Evolutionary conservation across 2,888 invertebrate genomes (phyloP), one percentile per base, ranked within the genome.

Genomic region (Chydorus sphaericus): DNA sequence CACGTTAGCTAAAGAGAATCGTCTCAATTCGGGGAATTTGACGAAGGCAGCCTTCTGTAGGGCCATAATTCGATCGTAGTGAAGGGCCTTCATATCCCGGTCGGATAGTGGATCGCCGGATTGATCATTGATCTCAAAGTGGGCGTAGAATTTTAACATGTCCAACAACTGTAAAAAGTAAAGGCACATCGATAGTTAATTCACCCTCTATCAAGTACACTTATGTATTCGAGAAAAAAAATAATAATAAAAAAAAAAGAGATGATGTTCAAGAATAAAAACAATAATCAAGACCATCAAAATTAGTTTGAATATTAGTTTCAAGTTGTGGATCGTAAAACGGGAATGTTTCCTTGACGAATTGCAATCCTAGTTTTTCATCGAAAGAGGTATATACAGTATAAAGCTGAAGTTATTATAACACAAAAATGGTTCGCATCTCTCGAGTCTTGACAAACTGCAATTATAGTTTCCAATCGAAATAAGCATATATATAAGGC

Each of bases 81-180:
- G 98, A 29, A 85, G 73, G 65, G 90, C 81, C 33, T 90, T 89
- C 82, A 97, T 92, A 65, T 96, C 91, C 60, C 87, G 82, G 66
- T 96, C 91, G 0, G 86, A 88, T 62, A 97, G 75, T 0, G 94
- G 88, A 68, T 94, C 93, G 0, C 97, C 97, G 1, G 88, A 86
- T 65, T 88, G 86, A 66, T 98, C 97, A 69, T 90, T 92, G 60
- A 98, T 98, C 73, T 99, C 98, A 71, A 98, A 99, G 58, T 89
- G 80, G 0, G 90, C 83, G 70, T 98, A 99, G 68, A 97, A 96
- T 67, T 91, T 91, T 54, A 99, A 72, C 84, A 93, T 92, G 62
- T 92, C 88, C 64, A 97, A 71, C 5, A 98, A 75, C 88, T 96
- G 77, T 16, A 16, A 38, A 39, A 54, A 38, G 31, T 49, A 44